Evolutionary conservation across 2,797 vertebrate genomes (phyloP).

Genomic region (Myotis findleyi): DNA sequence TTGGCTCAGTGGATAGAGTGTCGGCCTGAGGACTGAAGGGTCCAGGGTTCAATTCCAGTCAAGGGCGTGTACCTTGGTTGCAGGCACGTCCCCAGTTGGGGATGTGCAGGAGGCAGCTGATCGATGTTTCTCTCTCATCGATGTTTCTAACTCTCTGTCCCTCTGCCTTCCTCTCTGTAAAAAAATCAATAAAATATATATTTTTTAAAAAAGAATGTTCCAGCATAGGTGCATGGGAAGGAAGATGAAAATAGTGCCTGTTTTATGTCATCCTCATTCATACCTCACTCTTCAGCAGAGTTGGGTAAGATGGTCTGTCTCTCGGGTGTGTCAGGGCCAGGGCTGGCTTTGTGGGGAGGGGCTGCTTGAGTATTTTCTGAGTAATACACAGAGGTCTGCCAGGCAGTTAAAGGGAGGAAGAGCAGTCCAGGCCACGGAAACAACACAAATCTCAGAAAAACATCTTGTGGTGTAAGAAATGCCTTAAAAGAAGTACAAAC

Average conservation of each 20-base stretch:
- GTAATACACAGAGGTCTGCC: not conserved
- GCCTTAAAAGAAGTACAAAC: not conserved
- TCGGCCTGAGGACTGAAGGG: no score
- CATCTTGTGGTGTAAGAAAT: conserved; percentile 39
- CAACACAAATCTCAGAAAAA: conserved; percentile 36
- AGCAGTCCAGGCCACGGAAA: conserved; percentile 17
- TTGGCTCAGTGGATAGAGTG: no score
- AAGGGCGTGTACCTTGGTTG: no score
- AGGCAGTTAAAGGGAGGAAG: not conserved
- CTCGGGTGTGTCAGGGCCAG: not conserved
- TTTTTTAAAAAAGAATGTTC: conserved; percentile 34
- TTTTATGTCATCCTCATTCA: conserved; percentile 22
- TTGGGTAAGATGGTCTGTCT: not conserved
- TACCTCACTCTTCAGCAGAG: conserved; percentile 3
- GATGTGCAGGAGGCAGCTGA: no score
- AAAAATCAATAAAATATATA: no score
- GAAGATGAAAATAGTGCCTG: not conserved
- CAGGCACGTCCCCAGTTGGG: no score
- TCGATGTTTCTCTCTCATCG: no score
- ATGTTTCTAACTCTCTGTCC: no score
- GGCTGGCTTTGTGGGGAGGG: not conserved
- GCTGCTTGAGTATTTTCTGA: not conserved
- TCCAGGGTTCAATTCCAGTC: no score
- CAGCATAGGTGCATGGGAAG: not conserved
- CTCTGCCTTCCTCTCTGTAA: no score